These are phyloP conservation scores for Papilio glaucus DNA, from an alignment of 1,140 invertebrate genomes.

Conservation along the genomic window DNA sequence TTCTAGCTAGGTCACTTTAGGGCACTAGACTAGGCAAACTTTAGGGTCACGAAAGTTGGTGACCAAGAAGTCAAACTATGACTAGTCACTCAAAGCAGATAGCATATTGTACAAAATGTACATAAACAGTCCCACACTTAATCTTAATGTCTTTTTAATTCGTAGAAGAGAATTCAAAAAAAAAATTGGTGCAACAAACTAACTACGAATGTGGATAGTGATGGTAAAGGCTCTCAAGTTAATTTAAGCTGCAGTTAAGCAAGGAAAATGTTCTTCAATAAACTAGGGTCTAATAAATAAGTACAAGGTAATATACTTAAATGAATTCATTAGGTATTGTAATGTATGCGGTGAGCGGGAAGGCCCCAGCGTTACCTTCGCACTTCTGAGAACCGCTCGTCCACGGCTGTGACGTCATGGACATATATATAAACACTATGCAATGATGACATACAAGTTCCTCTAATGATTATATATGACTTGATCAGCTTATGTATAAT, in stretches of 20 bases:
- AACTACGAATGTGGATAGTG: not conserved
- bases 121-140: too few relatives aligned
- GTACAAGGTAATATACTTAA: not conserved
- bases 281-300: not conserved
- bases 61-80: too few relatives aligned
- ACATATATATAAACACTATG: not conserved
- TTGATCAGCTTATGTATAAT: not conserved
- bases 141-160: too few relatives aligned
- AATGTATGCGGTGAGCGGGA: conserved; percentile 14
- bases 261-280: not conserved
- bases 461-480: not conserved
- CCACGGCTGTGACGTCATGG: not conserved
- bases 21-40: too few relatives aligned
- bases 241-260: not conserved
- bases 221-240: not conserved
- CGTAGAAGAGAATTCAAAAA: too few relatives aligned
- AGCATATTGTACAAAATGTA: too few relatives aligned
- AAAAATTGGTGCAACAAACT: too few relatives aligned
- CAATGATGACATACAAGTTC: not conserved
- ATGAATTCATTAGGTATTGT: conserved; percentile 2
- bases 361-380: conserved; percentile 20
- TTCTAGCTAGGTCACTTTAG: too few relatives aligned
- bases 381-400: conserved; percentile 9
- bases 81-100: too few relatives aligned
- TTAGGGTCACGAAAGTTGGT: too few relatives aligned